phyloP scores from a whole-genome alignment of 1,140 invertebrate species.

The Rhynchophorus ferrugineus region DNA sequence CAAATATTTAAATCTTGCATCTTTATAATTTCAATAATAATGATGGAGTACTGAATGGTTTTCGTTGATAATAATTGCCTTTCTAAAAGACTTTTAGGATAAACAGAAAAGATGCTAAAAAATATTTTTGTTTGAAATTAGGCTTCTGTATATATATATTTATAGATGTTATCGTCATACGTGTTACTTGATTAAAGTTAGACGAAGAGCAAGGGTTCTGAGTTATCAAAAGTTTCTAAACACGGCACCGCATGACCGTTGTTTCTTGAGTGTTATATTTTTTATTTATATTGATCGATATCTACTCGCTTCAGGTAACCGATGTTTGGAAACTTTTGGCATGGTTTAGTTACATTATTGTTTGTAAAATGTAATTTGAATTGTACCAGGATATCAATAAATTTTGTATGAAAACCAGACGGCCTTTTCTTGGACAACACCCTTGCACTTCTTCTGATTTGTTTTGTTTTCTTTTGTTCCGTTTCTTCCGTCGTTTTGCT shows the following conservation, averaged over 20 bases:
- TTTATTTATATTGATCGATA: background rate
- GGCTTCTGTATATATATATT: too few relatives aligned
- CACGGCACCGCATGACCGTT: slow-evolving; percentile 20
- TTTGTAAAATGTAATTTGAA: slow-evolving; percentile 25
- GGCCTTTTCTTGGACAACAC: slow-evolving; percentile 27
- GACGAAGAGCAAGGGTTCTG: slow-evolving; percentile 29
- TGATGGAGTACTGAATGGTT: too few relatives aligned
- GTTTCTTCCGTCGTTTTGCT: slow-evolving; percentile 37
- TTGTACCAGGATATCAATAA: slow-evolving; percentile 32
- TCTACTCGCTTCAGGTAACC: background rate
- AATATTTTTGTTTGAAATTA: too few relatives aligned
- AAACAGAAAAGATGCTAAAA: too few relatives aligned
- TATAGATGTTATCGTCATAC: too few relatives aligned
- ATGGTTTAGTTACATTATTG: slow-evolving; percentile 15
- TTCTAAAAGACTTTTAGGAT: too few relatives aligned
- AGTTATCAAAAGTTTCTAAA: slow-evolving; percentile 27
- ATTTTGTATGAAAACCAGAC: slow-evolving; percentile 24
- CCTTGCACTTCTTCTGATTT: slow-evolving; percentile 32
- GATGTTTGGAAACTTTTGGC: slow-evolving; percentile 24
- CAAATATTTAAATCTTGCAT: too few relatives aligned
- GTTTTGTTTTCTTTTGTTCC: slow-evolving; percentile 23
- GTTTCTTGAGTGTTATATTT: slow-evolving; percentile 10
- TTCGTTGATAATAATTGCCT: too few relatives aligned
- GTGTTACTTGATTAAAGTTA: too few relatives aligned
- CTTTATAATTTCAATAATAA: too few relatives aligned